Base-by-base conservation (phyloP, 2,113 vertebrate species). In the Pelusios castaneus region DNA sequence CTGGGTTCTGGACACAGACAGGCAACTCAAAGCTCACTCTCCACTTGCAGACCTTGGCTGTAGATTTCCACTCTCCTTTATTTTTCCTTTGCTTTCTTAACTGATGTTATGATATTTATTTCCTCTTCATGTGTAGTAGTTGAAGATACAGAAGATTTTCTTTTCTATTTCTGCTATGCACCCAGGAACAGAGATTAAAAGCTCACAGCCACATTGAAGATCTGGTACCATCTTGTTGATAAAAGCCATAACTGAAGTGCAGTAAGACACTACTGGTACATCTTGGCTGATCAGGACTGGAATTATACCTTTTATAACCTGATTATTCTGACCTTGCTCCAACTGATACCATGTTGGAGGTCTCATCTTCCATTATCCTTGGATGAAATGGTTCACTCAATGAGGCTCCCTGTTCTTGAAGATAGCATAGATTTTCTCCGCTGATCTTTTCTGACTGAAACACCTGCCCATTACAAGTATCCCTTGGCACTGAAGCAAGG, bases 381-480 rank as follows among this genome's bases (percentile, higher is more conserved):
- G 87, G 79, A 88, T 89, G 85, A 88, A 91, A 8, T 54, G 83
- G 94, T 91, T 94, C 75, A 56, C 87, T 94, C 13, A 88, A 84
- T 49, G 88, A 85, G 31, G 38, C 92, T 92, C 86, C 78, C 51
- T 91, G 5, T 0, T 1, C 81, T 96, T 84, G 73, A 95, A 92
- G 51, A 16, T 85, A 67, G 85, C 85, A 92, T 83, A 52, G 56
- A 55, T 91, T 75, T 96, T 95, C 90, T 91, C 77, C 80, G 79
- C 70, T 92, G 38, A 22, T 70, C 63, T 21, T 70, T 70, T 38
- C n/a, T 38, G 93, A 84, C 51, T 79, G 87, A 95, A 73, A 43
- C 85, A 67, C 8, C 41, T 3, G 54, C 58, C 56, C 10, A 47
- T 89, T 89, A 83, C 87, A 60, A 84, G 41, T 43, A 94, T 55